Base-by-base conservation (phyloP, 2,113 vertebrate genomes). In the Mobula birostris region DNA sequence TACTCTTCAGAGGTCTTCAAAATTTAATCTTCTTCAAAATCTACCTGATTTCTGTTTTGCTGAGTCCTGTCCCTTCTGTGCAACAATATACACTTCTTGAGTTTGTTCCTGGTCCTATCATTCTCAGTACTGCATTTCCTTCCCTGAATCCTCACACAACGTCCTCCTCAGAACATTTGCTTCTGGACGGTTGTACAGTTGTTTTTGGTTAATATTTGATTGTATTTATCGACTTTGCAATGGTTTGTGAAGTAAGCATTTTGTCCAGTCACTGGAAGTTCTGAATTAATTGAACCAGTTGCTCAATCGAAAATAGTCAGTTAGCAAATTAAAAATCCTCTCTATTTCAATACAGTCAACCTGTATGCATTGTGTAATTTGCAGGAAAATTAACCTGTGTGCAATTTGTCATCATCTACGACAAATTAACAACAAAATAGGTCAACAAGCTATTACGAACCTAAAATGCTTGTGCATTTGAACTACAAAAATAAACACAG, bases 151-250 rank as follows among this genome's bases (percentile, higher is more conserved):
- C 11, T 70, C 68, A 70, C 11, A 15, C 8, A 11, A 15, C 9
- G 1, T 70, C 17, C 79, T 82, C 17, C 36, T 82, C 32, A 40
- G 36, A 82, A 40, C 36, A 1, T 40, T 19, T 17, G 36, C 40
- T 19, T 70, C 68, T 17, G 15, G 40, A 1, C 3, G 48, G 48
- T 19, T 19, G 8, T 9, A 7, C 6, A 4, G 48, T 88, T 88
- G 83, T 29, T 88, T 88, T 88, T n/a, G 61, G 61, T 90, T 90
- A 90, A 90, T 90, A 66, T 66, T 90, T 66, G 61, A 90, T 90
- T 90, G 63, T 90, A 68, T 90, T 66, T 29, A 32, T 90, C 61
- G 85, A 90, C 85, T 90, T 90, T 66, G 61, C 15, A 61, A 68
- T 90, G 29, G 29, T 90, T 32, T 32, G 61, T 90, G 85, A 27